phyloP scores from a whole-genome alignment of 2,888 invertebrate species.

The Conus canariensis region DNA sequence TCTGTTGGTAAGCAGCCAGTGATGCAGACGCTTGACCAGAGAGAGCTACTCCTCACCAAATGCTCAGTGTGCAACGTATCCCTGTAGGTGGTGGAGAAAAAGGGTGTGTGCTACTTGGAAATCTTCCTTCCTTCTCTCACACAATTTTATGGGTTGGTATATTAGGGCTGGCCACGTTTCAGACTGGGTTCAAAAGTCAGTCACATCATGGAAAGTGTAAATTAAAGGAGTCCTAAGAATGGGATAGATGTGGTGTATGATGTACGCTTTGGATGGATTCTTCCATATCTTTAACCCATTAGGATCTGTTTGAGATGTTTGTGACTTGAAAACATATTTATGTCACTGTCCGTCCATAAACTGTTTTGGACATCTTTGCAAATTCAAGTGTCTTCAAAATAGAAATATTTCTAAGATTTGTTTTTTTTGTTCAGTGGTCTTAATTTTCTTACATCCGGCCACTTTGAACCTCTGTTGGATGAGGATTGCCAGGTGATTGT shows the following conservation, averaged over 20 bases:
- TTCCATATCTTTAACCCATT: not conserved
- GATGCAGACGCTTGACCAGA: no score
- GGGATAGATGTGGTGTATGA: not conserved
- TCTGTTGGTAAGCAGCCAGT: no score
- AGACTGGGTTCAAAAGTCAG: no score
- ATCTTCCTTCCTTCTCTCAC: no score
- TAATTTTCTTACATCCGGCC: not conserved
- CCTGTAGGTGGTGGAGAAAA: no score
- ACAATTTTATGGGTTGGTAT: no score
- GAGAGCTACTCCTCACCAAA: no score
- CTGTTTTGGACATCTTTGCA: not conserved
- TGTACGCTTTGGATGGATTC: not conserved
- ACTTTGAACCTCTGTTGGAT: not conserved
- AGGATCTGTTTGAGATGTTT: not conserved
- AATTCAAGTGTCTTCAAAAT: conserved; percentile 4
- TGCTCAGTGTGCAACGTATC: no score
- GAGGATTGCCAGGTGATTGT: not conserved
- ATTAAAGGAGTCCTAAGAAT: no score
- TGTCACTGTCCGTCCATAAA: not conserved
- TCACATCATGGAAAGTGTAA: no score
- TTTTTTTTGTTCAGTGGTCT: not conserved
- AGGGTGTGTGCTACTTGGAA: no score
- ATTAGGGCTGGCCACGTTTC: no score
- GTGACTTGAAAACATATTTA: not conserved
- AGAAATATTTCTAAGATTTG: not conserved